Base-by-base conservation (phyloP, 2,113 vertebrate species). In the Odocoileus hemionus region DNA sequence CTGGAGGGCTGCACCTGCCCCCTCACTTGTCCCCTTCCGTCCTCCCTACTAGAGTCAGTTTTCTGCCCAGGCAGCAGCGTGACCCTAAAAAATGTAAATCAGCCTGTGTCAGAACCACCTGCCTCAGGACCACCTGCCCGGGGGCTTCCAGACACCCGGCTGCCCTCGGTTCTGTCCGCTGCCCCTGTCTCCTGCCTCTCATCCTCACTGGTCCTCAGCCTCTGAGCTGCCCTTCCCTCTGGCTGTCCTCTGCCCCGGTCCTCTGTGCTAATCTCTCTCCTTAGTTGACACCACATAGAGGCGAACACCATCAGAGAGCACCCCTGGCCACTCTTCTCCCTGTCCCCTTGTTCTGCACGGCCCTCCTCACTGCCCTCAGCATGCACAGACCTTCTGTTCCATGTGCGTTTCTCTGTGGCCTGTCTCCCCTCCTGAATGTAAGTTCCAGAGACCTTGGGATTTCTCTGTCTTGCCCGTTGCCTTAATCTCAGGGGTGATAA, bases 301-400 rank as follows among this genome's bases (percentile, higher is more conserved):
- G 54, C 0, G 1, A 84, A 47, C 0, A 0, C 47, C 70, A 6
- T 7, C 21, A 21, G 3, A 19, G 50, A 30, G 13, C 7, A 0
- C 12, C 12, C 4, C 13, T 4, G 10, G 10, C 50, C 13, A 0
- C 74, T 47, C 21, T 47, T 21, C 28, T 78, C 12, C 25, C 86
- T 0, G 0, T n/a, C 55, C 52, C 43, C 74, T 26, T 7, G 7
- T 64, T 39, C 50, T 2, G 13, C 1, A 28, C 0, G 0, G 14
- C 82, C 17, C 54, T 28, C 55, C 15, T 30, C 6, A 4, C 33
- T 33, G 1, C 33, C 11, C 33, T 39, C n/a, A 6, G 6, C 16
- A 2, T 45, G 3, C 19, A 28, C 21, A 1, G 26, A 8, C 30
- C 1, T 92, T 25, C 91, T 23, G 15, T 16, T 15, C 5, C 3